Conservation (phyloP, 2,797 vertebrate species). For the Silurus lanzhouensis region DNA sequence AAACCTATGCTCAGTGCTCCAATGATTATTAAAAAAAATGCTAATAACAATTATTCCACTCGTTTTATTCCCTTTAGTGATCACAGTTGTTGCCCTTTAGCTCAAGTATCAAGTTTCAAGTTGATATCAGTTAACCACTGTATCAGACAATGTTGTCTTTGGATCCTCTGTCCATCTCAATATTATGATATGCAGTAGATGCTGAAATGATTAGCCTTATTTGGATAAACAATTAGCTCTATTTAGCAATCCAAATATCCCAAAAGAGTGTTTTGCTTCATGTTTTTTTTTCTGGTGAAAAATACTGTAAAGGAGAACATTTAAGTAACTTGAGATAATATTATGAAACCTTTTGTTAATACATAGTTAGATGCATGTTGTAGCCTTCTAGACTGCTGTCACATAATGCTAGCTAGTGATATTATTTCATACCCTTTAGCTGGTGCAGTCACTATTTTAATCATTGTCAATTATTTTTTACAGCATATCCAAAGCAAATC, state of each 20-base stretch:
- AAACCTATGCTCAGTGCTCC: not conserved
- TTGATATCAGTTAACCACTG: not conserved
- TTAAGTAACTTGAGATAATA: not conserved
- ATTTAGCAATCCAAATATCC: not conserved
- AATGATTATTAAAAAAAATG: not conserved
- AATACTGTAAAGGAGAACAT: too few relatives aligned
- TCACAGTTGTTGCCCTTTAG: not conserved
- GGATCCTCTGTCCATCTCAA: not conserved
- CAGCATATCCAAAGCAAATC: conserved; percentile 20
- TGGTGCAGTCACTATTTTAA: conserved; percentile 58
- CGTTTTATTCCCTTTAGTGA: not conserved
- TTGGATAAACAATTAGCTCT: not conserved
- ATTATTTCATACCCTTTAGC: not conserved
- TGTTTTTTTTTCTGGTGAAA: not conserved
- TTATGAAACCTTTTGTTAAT: not conserved
- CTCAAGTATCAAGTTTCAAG: not conserved
- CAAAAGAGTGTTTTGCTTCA: not conserved
- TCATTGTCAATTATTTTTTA: conserved; percentile 49
- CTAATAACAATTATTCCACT: not conserved
- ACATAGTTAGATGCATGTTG: not conserved
- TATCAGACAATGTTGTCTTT: not conserved
- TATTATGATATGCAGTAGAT: not conserved
- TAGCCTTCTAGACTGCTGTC: not conserved
- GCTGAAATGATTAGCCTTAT: not conserved
- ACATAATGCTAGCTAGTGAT: not conserved